Base-by-base conservation (phyloP, 2,797 vertebrate genomes). In the Cyprinella venusta region DNA sequence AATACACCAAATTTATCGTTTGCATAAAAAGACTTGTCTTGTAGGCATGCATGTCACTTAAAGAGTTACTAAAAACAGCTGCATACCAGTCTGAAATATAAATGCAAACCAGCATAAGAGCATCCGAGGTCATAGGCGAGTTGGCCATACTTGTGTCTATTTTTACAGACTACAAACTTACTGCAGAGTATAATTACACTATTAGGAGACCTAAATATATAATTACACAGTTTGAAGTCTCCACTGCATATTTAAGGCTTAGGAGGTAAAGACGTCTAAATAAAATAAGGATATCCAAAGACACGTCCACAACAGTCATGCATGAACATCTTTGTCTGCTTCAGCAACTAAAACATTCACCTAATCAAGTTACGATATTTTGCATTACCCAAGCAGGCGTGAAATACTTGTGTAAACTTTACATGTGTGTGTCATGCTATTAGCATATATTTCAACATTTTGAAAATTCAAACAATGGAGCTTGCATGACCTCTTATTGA, bases 111-210 rank as follows among this genome's bases (percentile, higher is more conserved):
- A 79, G 68, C 56, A 24, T 75, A 10, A 85, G 56, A 87, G 79
- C 68, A 88, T 61, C 67, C 79, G 48, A 76, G 82, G 82, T 84
- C 80, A 70, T 15, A 13, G 6, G 76, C 59, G 45, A 70, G 16
- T 70, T 21, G 59, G 24, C 15, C 48, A 65, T 79, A 67, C 78
- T 80, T 42, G 30, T 50, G 54, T 78, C 81, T 83, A 89, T 83
- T 78, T 81, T 64, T 80, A 75, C 48, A 38, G 52, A 83, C 74
- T 80, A 64, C 64, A 76, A 65, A 81, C 59, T 64, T 64, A 79
- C 72, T 69, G 76, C 84, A 85, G 68, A 33, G 24, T 80, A 38
- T 81, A 79, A 84, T 84, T 75, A 86, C 59, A 80, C 52, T 78
- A 67, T 79, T 61, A 81, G 21, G 9, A 67, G 12, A 19, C 18